Percentiles rank a stretch among this genome's conserved stretches.
These are phyloP conservation scores for Camarhynchus parvulus DNA, from an alignment of 2,113 vertebrate species.

Conservation along the genomic window DNA sequence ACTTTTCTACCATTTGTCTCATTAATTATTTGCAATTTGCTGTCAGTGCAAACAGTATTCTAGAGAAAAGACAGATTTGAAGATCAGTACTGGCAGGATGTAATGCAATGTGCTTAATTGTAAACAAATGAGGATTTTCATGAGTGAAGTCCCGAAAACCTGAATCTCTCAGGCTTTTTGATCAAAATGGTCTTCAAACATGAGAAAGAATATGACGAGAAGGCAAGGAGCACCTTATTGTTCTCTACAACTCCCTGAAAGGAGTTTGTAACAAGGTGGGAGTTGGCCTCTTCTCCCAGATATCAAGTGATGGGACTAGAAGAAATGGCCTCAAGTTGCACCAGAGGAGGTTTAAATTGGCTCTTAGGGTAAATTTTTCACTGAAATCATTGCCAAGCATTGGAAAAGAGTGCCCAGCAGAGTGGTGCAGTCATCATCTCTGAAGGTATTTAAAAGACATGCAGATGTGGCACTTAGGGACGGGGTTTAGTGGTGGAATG, in stretches of 20 bases:
- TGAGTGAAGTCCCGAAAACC: neutral
- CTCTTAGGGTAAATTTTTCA: neutral
- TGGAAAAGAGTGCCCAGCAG: neutral
- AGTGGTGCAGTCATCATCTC: neutral
- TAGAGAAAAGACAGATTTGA: neutral
- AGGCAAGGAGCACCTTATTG: neutral
- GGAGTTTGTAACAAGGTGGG: too few species aligned
- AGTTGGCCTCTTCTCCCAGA: fast-evolving
- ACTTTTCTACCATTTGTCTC: neutral
- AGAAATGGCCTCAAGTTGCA: neutral
- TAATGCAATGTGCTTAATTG: neutral
- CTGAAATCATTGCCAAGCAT: neutral
- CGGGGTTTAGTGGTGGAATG: neutral
- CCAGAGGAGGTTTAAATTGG: neutral
- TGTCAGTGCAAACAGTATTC: neutral
- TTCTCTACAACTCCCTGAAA: neutral
- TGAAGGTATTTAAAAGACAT: neutral
- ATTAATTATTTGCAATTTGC: neutral
- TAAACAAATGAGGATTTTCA: neutral
- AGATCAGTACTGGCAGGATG: neutral
- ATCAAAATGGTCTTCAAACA: neutral
- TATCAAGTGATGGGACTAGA: neutral
- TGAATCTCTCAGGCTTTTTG: neutral
- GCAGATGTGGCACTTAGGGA: neutral
- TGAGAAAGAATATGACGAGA: neutral